Percentiles rank a stretch among this genome's conserved stretches.
These are phyloP conservation scores for Nipponacmea schrenckii DNA, from an alignment of 2,888 invertebrate species.

Conservation along the genomic window DNA sequence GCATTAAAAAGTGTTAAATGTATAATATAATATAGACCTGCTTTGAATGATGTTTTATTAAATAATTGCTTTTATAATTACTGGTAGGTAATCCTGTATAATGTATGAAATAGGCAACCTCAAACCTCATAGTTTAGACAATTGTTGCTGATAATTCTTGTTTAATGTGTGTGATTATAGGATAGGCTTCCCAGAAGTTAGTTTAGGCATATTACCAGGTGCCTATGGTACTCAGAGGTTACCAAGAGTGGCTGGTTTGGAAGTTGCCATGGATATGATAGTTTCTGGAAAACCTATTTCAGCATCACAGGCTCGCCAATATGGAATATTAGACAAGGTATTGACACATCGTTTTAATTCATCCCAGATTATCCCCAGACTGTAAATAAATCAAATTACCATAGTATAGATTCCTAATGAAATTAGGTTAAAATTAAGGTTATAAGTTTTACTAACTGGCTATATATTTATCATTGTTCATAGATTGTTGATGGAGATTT, in stretches of 20 bases:
- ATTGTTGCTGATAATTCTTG: too few relatives aligned
- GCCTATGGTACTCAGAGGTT: conserved; percentile 94
- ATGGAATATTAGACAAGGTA: conserved; percentile 88
- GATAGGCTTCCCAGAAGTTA: conserved; percentile 93
- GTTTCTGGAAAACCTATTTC: conserved; percentile 89
- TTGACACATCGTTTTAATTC: neutral
- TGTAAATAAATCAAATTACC: too few relatives aligned
- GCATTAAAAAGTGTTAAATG: too few relatives aligned
- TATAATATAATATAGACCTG: too few relatives aligned
- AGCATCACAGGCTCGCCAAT: conserved; percentile 89
- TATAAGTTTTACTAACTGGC: neutral
- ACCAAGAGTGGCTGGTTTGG: conserved; percentile 81
- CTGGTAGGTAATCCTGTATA: too few relatives aligned
- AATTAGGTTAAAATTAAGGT: neutral
- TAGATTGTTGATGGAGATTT: conserved; percentile 55
- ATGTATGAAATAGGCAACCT: too few relatives aligned
- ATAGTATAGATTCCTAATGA: too few relatives aligned
- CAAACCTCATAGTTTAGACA: too few relatives aligned
- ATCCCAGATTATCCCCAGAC: neutral
- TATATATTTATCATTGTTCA: conserved; percentile 7
- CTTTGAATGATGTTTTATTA: too few relatives aligned
- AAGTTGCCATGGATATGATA: conserved; percentile 88
- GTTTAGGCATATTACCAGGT: conserved; percentile 94
- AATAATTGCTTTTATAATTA: too few relatives aligned
- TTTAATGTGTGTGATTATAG: conserved; percentile 31